Conservation (phyloP, 2,888 invertebrate genomes). For the Dione vanillae region DNA sequence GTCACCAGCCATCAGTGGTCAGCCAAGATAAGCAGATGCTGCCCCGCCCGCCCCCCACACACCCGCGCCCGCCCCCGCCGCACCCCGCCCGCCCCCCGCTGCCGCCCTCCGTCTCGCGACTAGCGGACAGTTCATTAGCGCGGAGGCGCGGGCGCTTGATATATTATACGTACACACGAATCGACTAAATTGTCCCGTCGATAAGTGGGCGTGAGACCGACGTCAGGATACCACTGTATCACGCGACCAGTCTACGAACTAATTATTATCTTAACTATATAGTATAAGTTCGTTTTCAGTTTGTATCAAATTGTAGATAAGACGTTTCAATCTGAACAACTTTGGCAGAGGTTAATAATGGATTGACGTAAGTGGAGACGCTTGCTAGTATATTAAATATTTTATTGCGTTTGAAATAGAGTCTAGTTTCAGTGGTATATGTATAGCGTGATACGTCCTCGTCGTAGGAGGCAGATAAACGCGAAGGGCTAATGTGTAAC, state of each 20-base stretch:
- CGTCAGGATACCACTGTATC: conserved; percentile 27
- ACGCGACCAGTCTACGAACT: not conserved
- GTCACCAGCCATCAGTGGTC: conserved; percentile 31
- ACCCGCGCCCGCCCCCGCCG: conserved; percentile 2
- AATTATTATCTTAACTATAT: conserved; percentile 37
- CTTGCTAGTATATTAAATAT: not conserved
- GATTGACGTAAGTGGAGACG: not conserved
- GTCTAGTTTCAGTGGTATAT: not conserved
- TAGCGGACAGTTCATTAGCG: conserved; percentile 40
- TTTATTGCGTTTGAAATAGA: not conserved
- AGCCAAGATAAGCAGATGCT: conserved; percentile 37
- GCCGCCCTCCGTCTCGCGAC: conserved; percentile 7
- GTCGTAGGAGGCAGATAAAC: conserved; percentile 41
- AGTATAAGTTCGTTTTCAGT: conserved; percentile 3
- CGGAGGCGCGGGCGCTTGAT: conserved; percentile 56
- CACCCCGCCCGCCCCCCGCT: conserved; percentile 1
- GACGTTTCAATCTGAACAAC: conserved; percentile 9
- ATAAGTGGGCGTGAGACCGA: conserved; percentile 74
- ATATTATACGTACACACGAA: conserved; percentile 72
- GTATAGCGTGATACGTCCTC: not conserved
- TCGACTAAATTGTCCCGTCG: conserved; percentile 74
- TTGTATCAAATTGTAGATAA: conserved; percentile 2
- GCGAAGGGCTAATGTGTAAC: conserved; percentile 73
- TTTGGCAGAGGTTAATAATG: conserved; percentile 15
- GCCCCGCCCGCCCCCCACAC: conserved; percentile 11